Conservation (phyloP, 2,888 invertebrate genomes). For the Labia minor region DNA sequence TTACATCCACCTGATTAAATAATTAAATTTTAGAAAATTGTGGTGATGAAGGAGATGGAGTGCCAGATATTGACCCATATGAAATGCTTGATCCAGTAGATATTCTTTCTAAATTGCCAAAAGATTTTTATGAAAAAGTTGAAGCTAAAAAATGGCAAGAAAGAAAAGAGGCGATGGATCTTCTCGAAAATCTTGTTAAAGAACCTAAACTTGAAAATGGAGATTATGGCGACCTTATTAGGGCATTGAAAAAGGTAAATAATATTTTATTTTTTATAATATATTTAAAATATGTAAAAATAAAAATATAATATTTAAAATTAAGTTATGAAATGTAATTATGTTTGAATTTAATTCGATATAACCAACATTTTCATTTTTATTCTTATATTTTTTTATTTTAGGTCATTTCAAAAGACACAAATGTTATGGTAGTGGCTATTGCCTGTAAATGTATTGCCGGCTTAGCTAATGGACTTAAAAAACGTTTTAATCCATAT, state of each 20-base stretch:
- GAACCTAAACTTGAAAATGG: conserved; percentile 80
- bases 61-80: conserved; percentile 69
- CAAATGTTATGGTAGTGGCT: conserved; percentile 87
- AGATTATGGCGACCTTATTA: conserved; percentile 83
- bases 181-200: conserved; percentile 63
- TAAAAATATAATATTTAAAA: background rate
- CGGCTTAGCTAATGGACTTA: conserved; percentile 71
- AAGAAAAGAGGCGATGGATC: conserved; percentile 82
- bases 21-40: conserved; percentile 35
- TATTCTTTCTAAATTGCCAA: conserved; percentile 81
- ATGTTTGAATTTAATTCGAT: background rate
- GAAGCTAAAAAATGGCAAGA: conserved; percentile 97
- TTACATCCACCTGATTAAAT: conserved; percentile 3
- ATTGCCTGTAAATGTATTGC: conserved; percentile 74
- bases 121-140: conserved; percentile 88
- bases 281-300: background rate
- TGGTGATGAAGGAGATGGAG: conserved; percentile 39
- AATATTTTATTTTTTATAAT: conserved; percentile 20
- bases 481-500: conserved; percentile 77
- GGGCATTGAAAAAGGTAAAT: conserved; percentile 73
- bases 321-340: background rate
- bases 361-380: background rate
- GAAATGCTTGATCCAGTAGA: conserved; percentile 88
- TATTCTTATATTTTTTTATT: conserved; percentile 28
- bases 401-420: conserved; percentile 82